Conservation (phyloP, 30 jellyfish, hydroid and myxozoan species). For the Chrysaora quinquecirrha region DNA sequence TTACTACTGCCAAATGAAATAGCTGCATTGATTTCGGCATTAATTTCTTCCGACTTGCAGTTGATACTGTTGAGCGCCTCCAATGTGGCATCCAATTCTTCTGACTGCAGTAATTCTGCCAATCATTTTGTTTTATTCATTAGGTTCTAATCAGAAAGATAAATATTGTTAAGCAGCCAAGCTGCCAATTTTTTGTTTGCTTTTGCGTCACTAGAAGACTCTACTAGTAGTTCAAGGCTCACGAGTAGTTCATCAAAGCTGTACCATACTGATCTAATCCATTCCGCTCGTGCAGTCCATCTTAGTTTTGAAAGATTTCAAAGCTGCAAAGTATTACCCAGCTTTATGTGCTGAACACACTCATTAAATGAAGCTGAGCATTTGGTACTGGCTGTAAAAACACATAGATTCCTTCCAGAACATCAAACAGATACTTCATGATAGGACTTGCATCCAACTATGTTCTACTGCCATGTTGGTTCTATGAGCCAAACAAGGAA, state of each 20-base stretch:
- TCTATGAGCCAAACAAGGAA: too few species aligned
- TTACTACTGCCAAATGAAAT: not conserved
- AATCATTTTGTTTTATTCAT: not conserved
- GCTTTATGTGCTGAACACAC: not conserved
- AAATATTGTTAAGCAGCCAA: constrained; percentile 16
- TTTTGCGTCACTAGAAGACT: constrained; percentile 15
- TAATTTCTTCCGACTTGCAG: constrained; percentile 11
- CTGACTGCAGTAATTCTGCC: constrained; percentile 18
- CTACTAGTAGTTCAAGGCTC: constrained; percentile 18
- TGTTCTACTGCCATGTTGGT: too few species aligned
- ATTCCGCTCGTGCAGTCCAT: constrained; percentile 48
- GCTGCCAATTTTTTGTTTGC: constrained; percentile 33
- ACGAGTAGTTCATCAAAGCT: constrained; percentile 19
- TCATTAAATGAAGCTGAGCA: not conserved
- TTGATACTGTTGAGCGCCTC: not conserved
- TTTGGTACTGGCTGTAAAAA: constrained; percentile 9
- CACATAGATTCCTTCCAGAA: constrained; percentile 5
- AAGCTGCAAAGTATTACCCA: constrained; percentile 27
- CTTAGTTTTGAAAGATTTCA: constrained; percentile 25
- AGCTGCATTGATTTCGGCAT: constrained; percentile 25
- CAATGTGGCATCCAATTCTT: constrained; percentile 9
- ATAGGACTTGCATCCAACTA: constrained; percentile 48
- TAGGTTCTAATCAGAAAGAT: constrained; percentile 23
- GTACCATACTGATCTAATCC: constrained; percentile 41
- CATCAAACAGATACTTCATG: constrained; percentile 24